A percentile compares a stretch with the other conserved stretches of the same genome.
Evolutionary conservation across 2,888 invertebrate genomes (phyloP).

Genomic region (Mesopsocus fuscifrons): DNA sequence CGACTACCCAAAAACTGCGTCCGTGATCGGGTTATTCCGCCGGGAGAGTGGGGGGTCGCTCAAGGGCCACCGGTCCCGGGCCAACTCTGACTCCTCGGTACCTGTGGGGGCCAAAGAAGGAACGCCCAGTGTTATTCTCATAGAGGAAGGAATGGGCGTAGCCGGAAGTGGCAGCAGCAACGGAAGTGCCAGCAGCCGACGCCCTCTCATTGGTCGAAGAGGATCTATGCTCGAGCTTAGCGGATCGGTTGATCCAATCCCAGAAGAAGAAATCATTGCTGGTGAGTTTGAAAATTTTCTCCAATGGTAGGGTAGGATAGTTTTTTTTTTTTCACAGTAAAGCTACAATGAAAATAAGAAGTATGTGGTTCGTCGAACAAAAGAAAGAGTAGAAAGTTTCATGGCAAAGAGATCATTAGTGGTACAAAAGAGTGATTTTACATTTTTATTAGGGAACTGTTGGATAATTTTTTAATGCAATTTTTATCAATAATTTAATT

Average conservation of each 20-base stretch:
- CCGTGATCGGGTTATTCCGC: slow-evolving; percentile 76
- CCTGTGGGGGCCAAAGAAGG: slow-evolving; percentile 14
- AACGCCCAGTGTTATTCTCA: slow-evolving; percentile 32
- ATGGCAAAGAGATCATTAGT: too few species aligned
- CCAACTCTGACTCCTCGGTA: slow-evolving; percentile 18
- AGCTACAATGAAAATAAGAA: too few species aligned
- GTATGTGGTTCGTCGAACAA: too few species aligned
- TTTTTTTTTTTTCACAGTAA: too few species aligned
- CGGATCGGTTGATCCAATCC: slow-evolving; percentile 39
- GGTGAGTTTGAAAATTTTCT: slow-evolving; percentile 22
- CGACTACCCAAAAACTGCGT: slow-evolving; percentile 66
- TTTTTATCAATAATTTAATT: too few species aligned
- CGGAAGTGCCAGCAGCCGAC: slow-evolving; percentile 11
- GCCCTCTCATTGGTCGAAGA: slow-evolving; percentile 28
- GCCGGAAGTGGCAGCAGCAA: slow-evolving; percentile 8
- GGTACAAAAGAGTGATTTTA: too few species aligned
- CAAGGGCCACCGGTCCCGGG: slow-evolving; percentile 30
- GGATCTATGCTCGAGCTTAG: slow-evolving; percentile 70
- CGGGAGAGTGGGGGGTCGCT: slow-evolving; percentile 62
- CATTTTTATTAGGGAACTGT: too few species aligned
- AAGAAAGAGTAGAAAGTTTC: too few species aligned
- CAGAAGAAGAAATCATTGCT: slow-evolving; percentile 40
- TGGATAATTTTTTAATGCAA: too few species aligned
- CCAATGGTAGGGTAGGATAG: too few species aligned
- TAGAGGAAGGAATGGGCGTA: slow-evolving; percentile 24